Base-by-base conservation (phyloP, 2,888 invertebrate genomes). In the Salticus scenicus region DNA sequence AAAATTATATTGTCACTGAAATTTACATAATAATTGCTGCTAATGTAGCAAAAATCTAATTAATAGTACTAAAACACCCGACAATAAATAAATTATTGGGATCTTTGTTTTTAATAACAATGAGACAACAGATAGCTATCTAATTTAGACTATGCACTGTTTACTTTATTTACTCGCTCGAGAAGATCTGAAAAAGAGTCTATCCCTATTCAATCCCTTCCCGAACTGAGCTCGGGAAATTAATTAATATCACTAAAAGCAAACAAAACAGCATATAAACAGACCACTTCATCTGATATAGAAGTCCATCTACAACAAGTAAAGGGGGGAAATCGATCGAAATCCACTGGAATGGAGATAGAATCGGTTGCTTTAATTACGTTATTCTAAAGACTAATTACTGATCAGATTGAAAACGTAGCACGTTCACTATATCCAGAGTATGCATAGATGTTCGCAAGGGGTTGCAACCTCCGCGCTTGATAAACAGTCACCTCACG, bases 331-430 rank as follows among this genome's bases (percentile, higher is more conserved):
- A 37, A 70, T 70, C 70, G 42, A 70, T 70, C 33, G 28, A 24
- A 70, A 28, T 42, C 28, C 42, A 70, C 12, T 42, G 42, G 42
- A 70, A 41, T 42, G 70, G 28, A 70, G 70, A 70, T 70, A 42
- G 70, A 70, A 70, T 70, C 70, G 33, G 24, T 42, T 24, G 70
- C 42, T 70, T 70, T 70, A 70, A 70, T 70, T 70, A 70, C 70
- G 42, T 70, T 70, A 70, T 70, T 70, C 42, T 42, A 42, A 70
- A 70, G 70, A 70, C 70, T 70, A 70, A 70, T 70, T 70, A 42
- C 42, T 42, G 70, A 70, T 42, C 70, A 70, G 42, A 70, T 42
- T 70, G 70, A 42, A 70, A 37, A 42, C 70, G 70, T 42, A 27
- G 57, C 57, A 57, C 57, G 57, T 57, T 24, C 57, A 24, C 57